Base-by-base conservation (phyloP, 2,888 invertebrate species). In the Clostera curtula region DNA sequence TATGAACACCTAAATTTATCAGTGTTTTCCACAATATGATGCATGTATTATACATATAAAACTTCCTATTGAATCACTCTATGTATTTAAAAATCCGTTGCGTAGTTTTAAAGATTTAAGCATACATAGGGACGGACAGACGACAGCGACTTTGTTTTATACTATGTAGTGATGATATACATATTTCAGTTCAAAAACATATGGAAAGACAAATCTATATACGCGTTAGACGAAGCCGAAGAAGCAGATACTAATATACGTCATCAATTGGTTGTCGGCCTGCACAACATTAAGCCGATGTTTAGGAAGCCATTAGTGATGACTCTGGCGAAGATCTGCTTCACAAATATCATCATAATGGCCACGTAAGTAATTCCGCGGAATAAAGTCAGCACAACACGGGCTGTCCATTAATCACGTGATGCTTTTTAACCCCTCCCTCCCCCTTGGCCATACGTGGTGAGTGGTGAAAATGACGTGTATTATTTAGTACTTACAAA, bases 351-450 rank as follows among this genome's bases (percentile, higher is more conserved):
- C 25, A 43, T 65, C 5, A 55, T 56, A n/a, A 79, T 82, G 80
- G 45, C 53, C 3, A 35, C 71, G 82, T 82, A 45, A 76, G 82
- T 73, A n/a, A n/a, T n/a, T n/a, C n/a, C n/a, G n/a, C n/a, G n/a
- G n/a, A n/a, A n/a, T n/a, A n/a, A n/a, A n/a, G n/a, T n/a, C n/a
- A n/a, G n/a, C n/a, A n/a, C n/a, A n/a, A n/a, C n/a, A n/a, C n/a
- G n/a, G n/a, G n/a, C n/a, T n/a, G n/a, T n/a, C n/a, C n/a, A n/a
- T n/a, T n/a, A n/a, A n/a, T n/a, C n/a, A n/a, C n/a, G n/a, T n/a
- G n/a, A n/a, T n/a, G n/a, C n/a, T n/a, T n/a, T n/a, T n/a, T n/a
- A n/a, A n/a, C n/a, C n/a, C n/a, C n/a, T n/a, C n/a, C n/a, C n/a
- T n/a, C n/a, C n/a, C n/a, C n/a, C n/a, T n/a, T n/a, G n/a, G n/a